Evolutionary conservation across 1,140 invertebrate genomes (phyloP), one percentile per base, ranked within the genome.

Genomic region (Heliconius nattereri): DNA sequence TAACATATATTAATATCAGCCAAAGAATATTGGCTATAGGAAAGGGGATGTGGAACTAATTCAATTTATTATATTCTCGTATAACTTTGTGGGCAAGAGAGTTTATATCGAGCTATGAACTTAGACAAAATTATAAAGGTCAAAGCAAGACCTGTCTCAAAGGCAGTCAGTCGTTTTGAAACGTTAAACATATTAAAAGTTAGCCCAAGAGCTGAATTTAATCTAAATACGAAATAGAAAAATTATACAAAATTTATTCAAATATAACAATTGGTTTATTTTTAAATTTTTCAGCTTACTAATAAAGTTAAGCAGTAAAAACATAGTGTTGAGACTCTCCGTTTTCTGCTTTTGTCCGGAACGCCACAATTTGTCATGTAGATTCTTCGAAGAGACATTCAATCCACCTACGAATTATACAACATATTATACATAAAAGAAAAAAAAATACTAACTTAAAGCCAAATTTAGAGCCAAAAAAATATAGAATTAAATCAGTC

Each of bases 401-500:
- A 1, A 45, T 16, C 5, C 5, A 45, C 16, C 19, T 52, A 52
- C 0, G 7, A 16, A 45, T 52, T 52, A 23, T 23, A 1, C 20
- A 9, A 23, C 20, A 57, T 9, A 57, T n/a, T 23, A 57, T 23
- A 1, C n/a, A 7, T 54, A 23, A 57, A 57, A 23, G 7, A 35
- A 72, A 72, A 35, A 37, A 40, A 54, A 77, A 54, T 20, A 45
- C 40, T 71, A 45, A 72, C 6, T 54, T 71, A 71, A 70, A 76
- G 35, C 19, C 23, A 72, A 71, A 11, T 37, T n/a, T 71, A 52
- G 37, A 72, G 49, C 70, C 70, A 57, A 72, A 71, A 35, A 77
- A 77, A 77, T 66, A 77, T 77, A 71, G 32, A 77, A 54, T 76
- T 76, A 76, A 76, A 19, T 71, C 66, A 71, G 32, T 71, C 70